Conservation (phyloP, 35 echinoderm and acorn worm species). For the Apostichopus parvimensis region DNA sequence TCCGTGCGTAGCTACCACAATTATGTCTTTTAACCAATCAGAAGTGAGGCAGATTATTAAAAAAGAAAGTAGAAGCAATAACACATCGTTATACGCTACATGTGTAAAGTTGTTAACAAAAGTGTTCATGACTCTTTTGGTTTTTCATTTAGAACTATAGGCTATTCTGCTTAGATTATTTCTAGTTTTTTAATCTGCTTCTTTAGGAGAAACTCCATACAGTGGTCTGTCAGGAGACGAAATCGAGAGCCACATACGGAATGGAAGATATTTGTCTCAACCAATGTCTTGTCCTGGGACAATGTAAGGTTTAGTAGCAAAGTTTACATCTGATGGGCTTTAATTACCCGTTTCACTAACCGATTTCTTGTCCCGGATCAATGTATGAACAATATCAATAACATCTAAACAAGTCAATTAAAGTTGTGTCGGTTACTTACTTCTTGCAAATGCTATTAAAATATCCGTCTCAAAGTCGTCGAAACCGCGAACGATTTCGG, state of each 20-base stretch:
- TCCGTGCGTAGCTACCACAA: not conserved
- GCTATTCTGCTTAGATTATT: no score
- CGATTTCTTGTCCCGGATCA: no score
- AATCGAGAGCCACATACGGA: not conserved
- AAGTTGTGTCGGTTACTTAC: no score
- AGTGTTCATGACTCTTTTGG: not conserved
- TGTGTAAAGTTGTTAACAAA: not conserved
- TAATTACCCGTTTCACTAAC: no score
- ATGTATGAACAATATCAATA: no score
- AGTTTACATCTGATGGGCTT: no score
- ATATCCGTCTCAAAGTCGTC: no score
- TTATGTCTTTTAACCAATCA: not conserved
- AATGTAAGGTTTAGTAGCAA: not conserved
- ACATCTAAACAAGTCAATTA: no score
- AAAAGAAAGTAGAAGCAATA: not conserved
- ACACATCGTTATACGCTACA: no score
- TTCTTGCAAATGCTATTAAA: no score
- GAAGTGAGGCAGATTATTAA: not conserved
- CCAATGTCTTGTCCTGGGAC: constrained; percentile 18
- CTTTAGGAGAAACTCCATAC: constrained; percentile 10
- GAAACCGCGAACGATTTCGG: no score
- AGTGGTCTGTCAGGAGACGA: not conserved
- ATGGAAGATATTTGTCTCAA: not conserved
- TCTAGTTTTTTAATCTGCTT: not conserved
- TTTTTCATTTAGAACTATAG: not conserved